Evolutionary conservation across 2,113 vertebrate genomes (phyloP), one percentile per base, ranked within the genome.

Genomic region (Prinia subflava): DNA sequence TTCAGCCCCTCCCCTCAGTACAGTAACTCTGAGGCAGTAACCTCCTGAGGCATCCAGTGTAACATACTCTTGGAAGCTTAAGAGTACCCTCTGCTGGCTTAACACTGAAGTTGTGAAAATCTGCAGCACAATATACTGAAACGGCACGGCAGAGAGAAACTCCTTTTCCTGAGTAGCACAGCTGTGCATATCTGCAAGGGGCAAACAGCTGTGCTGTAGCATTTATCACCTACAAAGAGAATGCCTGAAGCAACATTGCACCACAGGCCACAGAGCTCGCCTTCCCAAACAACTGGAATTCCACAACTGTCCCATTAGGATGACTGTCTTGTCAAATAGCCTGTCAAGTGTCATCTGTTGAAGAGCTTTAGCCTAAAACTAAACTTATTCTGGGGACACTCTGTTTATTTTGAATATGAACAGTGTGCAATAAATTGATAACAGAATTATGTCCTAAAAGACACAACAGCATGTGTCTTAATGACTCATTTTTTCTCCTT

Each of bases 81-180:
- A 95, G 81, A 94, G 69, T 44, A 35, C 96, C 96, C 96, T 95
- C 96, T 97, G 76, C 81, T 88, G 97, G 94, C 9, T 89, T 27
- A 60, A 83, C 53, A 10, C 0, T 7, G n/a, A 53, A 81, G 25
- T 13, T 57, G 46, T 25, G 11, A 80, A 88, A 77, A 53, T 22
- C 71, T 52, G 52, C 73, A 55, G 55, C 65, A 22, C 28, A 28
- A 6, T 5, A 37, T 16, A 7, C 22, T 30, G 53, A 57, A 74
- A 24, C 5, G 5, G 42, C 44, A 33, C 1, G 0, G 12, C 70
- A 68, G 33, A 70, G 49, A 63, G 1, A 18, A 1, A 17, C 42
- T 53, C 42, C 33, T 83, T 46, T 53, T 19, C 41, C 27, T 27
- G 19, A 17, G 0, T 0, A 80, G 87, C 85, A 71, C 88, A 90